These are phyloP conservation scores for Plagodis dolabraria DNA, from an alignment of 2,888 invertebrate species.

Conservation along the genomic window DNA sequence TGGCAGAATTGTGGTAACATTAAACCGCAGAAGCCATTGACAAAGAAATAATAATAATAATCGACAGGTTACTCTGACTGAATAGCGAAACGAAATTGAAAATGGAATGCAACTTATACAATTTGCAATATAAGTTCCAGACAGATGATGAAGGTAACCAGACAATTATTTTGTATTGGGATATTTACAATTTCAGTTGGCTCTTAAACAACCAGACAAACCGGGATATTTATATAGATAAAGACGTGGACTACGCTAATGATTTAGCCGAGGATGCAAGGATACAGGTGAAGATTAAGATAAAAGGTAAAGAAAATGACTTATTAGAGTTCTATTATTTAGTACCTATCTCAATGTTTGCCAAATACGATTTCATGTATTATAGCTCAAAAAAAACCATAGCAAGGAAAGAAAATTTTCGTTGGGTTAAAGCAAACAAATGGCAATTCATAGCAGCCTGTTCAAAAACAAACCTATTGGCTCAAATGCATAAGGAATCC, in stretches of 20 bases:
- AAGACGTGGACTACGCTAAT: slow-evolving; percentile 45
- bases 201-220: slow-evolving; percentile 65
- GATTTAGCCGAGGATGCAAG: slow-evolving; percentile 50
- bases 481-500: slow-evolving; percentile 61
- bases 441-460: slow-evolving; percentile 77
- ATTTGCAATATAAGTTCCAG: too few species aligned
- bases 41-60: too few species aligned
- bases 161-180: slow-evolving; percentile 52
- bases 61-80: too few species aligned
- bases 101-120: too few species aligned
- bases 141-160: too few species aligned
- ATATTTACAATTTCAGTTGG: slow-evolving; percentile 65
- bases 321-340: slow-evolving; percentile 74
- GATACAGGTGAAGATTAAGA: slow-evolving; percentile 75
- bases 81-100: too few species aligned
- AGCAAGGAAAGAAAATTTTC: slow-evolving; percentile 64
- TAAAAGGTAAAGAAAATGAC: slow-evolving; percentile 71
- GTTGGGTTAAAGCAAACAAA: slow-evolving; percentile 72
- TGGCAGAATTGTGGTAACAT: too few species aligned
- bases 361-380: slow-evolving; percentile 75
- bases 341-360: slow-evolving; percentile 67
- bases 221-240: slow-evolving; percentile 69
- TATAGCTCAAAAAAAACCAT: slow-evolving; percentile 65
- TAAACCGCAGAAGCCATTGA: too few species aligned
- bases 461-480: slow-evolving; percentile 70